These are phyloP conservation scores for Phycodurus eques DNA, from an alignment of 2,113 vertebrate genomes.

Conservation along the genomic window DNA sequence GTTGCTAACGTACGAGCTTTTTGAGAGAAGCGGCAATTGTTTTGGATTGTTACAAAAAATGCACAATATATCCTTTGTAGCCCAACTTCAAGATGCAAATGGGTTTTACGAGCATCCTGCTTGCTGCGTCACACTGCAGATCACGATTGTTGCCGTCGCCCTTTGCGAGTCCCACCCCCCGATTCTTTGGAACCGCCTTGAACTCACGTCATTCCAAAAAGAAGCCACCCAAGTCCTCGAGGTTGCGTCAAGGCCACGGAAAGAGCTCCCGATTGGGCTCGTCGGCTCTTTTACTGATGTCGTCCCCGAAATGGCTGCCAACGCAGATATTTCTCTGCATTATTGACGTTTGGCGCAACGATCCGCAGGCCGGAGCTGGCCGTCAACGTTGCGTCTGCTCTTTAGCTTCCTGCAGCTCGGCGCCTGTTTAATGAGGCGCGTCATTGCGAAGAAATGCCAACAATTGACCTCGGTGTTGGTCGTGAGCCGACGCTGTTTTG, in stretches of 20 bases:
- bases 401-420: not conserved
- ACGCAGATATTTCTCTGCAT: slow-evolving; percentile 45
- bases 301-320: slow-evolving; percentile 37
- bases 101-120: not conserved
- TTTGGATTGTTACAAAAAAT: too few species aligned
- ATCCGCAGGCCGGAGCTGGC: not conserved
- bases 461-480: slow-evolving; percentile 18
- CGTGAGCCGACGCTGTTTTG: slow-evolving; percentile 19
- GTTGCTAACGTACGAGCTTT: too few species aligned
- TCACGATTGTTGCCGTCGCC: not conserved
- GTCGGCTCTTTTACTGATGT: slow-evolving; percentile 6
- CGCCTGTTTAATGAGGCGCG: not conserved
- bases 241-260: slow-evolving; percentile 3
- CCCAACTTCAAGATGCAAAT: not conserved
- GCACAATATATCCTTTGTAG: too few species aligned
- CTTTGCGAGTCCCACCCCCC: not conserved
- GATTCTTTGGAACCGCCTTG: not conserved
- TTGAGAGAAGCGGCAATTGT: too few species aligned
- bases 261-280: not conserved
- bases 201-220: not conserved
- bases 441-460: not conserved
- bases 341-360: slow-evolving; percentile 53
- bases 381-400: slow-evolving; percentile 12
- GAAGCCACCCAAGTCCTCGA: not conserved
- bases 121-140: not conserved